These are phyloP conservation scores for Castor canadensis DNA, from an alignment of 2,113 vertebrate genomes.

Conservation along the genomic window DNA sequence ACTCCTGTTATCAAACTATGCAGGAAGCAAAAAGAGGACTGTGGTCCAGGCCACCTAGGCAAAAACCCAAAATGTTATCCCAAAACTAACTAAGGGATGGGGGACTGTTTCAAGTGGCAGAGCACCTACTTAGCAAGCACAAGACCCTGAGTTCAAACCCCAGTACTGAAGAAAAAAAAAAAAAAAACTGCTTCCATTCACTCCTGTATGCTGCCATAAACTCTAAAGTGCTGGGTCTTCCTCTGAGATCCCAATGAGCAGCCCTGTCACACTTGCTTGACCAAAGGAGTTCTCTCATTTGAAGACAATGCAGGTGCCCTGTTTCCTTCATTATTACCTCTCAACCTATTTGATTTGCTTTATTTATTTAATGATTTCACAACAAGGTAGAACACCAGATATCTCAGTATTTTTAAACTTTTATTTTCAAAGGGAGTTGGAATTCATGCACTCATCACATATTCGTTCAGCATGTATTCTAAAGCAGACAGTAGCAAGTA, in stretches of 20 bases:
- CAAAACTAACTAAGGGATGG: too few relatives aligned
- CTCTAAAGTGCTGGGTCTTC: not conserved
- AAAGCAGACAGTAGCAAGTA: not conserved
- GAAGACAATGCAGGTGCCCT: not conserved
- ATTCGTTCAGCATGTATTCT: slow-evolving; percentile 23
- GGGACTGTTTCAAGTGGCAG: too few relatives aligned
- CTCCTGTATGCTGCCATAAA: not conserved
- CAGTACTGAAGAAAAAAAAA: too few relatives aligned
- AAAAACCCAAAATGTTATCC: too few relatives aligned
- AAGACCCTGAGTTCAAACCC: too few relatives aligned
- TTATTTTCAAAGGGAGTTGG: slow-evolving; percentile 30
- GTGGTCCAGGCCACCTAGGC: too few relatives aligned
- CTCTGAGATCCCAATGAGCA: not conserved
- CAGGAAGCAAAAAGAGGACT: too few relatives aligned
- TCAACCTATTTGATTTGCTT: not conserved
- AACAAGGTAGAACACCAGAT: not conserved
- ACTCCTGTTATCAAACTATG: too few relatives aligned
- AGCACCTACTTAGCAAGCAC: too few relatives aligned
- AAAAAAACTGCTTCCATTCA: not conserved
- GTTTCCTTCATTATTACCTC: not conserved
- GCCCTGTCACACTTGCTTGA: not conserved
- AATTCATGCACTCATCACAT: slow-evolving; percentile 18
- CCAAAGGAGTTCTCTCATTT: not conserved
- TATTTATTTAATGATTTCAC: slow-evolving; percentile 14
- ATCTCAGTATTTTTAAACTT: slow-evolving; percentile 38